Percentiles rank a stretch among this genome's conserved stretches.
Evolutionary conservation across 2,888 invertebrate species (phyloP).

Genomic region (Urechis unicinctus): DNA sequence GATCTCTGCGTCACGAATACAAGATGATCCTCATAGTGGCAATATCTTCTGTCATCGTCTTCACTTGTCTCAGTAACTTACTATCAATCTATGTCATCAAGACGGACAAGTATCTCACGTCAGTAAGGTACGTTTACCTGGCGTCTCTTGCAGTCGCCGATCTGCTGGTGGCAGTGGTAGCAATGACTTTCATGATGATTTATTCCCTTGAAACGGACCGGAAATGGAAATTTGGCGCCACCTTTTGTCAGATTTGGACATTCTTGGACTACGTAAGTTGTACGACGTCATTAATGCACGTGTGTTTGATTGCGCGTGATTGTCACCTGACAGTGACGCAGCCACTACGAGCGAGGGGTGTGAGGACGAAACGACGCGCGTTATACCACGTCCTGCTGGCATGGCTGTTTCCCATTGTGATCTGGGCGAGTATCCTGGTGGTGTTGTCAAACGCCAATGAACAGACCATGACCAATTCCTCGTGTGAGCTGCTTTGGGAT

Average conservation of each 20-base stretch:
- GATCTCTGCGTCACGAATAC: conserved; percentile 3
- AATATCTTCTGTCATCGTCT: conserved; percentile 7
- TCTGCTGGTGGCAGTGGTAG: conserved; percentile 24
- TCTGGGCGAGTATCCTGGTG: conserved; percentile 26
- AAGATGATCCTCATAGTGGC: conserved; percentile 4
- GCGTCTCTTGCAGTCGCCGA: conserved; percentile 27
- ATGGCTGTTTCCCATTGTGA: conserved; percentile 27
- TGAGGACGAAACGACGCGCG: conserved; percentile 25
- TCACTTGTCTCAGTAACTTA: conserved; percentile 15
- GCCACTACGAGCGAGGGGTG: conserved; percentile 28
- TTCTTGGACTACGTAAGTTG: conserved; percentile 24
- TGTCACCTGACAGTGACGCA: conserved; percentile 30
- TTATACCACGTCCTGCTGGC: conserved; percentile 22
- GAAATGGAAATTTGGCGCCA: conserved; percentile 15
- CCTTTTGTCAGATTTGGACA: conserved; percentile 26
- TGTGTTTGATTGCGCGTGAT: conserved; percentile 32
- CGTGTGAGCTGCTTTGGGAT: conserved; percentile 18
- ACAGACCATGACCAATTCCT: not conserved
- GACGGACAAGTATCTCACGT: conserved; percentile 11
- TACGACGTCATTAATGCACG: conserved; percentile 30
- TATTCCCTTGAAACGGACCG: conserved; percentile 16
- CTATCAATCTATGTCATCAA: conserved; percentile 13
- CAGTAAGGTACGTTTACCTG: conserved; percentile 30
- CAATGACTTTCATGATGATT: conserved; percentile 24
- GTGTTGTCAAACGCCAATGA: not conserved